Conservation (phyloP, 2,888 invertebrate genomes). For the Acholoe squamosa region DNA sequence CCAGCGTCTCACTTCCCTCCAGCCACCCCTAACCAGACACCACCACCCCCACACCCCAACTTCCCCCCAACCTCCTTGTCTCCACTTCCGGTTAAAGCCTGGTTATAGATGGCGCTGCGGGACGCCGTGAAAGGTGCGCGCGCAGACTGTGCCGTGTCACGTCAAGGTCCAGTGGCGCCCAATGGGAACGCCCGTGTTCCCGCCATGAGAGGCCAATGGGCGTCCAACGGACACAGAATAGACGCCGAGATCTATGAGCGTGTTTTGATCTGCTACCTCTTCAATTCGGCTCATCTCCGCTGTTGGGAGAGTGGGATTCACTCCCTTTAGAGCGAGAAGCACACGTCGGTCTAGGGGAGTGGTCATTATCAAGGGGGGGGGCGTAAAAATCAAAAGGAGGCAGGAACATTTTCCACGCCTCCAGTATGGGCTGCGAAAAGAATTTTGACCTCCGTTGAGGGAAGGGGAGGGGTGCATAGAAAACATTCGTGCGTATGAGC, state of each 20-base stretch:
- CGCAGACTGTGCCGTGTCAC: slow-evolving; percentile 15
- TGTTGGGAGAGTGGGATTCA: neutral
- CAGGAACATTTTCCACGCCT: neutral
- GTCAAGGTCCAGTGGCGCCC: slow-evolving; percentile 11
- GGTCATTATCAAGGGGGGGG: no score
- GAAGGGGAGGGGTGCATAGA: no score
- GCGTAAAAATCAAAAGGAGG: neutral
- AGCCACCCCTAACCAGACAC: neutral
- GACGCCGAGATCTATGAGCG: slow-evolving; percentile 24
- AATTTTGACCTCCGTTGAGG: no score
- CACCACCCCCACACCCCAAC: neutral
- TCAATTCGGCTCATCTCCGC: slow-evolving; percentile 1
- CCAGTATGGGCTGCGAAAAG: no score
- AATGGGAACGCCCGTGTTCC: slow-evolving; percentile 15
- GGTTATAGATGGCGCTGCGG: slow-evolving; percentile 53
- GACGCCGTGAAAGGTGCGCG: slow-evolving; percentile 31
- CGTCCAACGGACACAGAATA: slow-evolving; percentile 11
- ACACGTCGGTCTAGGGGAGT: no score
- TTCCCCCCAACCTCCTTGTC: neutral
- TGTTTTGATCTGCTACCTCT: slow-evolving; percentile 33
- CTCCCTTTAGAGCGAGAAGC: no score
- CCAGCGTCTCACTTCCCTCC: no score
- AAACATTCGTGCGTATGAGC: no score
- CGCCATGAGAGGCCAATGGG: neutral
- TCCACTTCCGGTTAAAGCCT: slow-evolving; percentile 1